Conservation (phyloP, 1,140 invertebrate species). For the Heliconius hermathena region DNA sequence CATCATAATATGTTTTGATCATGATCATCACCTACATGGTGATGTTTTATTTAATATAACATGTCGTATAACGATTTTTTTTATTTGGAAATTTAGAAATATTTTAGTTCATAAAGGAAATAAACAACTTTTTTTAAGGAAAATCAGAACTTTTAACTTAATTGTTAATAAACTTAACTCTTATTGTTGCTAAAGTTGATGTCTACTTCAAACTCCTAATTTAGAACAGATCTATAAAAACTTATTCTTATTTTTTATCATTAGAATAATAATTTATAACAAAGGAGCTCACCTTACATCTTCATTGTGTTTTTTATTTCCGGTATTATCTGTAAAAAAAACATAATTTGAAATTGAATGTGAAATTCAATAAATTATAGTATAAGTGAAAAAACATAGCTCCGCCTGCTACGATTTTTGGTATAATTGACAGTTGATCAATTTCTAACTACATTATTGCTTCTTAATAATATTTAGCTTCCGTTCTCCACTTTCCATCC, state of each 20-base stretch:
- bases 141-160: no score
- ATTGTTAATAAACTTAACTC: no score
- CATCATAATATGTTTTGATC: no score
- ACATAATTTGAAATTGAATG: background rate
- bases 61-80: no score
- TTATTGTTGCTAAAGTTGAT: no score
- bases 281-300: constrained; percentile 33
- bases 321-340: constrained; percentile 19
- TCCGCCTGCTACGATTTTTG: background rate
- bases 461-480: background rate
- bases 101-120: no score
- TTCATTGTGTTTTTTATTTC: constrained; percentile 27
- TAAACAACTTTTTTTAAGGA: no score
- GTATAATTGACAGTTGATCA: constrained; percentile 8
- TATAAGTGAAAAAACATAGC: background rate
- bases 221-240: background rate
- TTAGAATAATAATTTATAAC: background rate
- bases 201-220: background rate
- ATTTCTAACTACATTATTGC: background rate
- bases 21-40: no score
- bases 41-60: no score
- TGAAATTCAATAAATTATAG: background rate
- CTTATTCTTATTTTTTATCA: background rate
- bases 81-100: no score
- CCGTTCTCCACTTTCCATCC: background rate